Base-by-base conservation (phyloP, 2,797 vertebrate species). In the Molossus molossus region DNA sequence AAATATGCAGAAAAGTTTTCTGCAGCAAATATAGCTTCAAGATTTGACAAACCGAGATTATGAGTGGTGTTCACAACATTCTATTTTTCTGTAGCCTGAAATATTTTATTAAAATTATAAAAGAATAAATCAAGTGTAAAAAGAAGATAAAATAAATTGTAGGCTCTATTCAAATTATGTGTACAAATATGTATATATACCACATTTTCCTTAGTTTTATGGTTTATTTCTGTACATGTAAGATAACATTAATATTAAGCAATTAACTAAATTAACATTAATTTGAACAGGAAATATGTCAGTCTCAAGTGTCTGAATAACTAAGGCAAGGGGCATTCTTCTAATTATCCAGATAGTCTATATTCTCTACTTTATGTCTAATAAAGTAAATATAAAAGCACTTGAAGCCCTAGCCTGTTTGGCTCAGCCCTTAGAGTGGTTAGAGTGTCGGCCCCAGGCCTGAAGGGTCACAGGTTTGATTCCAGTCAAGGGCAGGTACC, bases 191-290 rank as follows among this genome's bases (percentile, higher is more conserved):
- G 12, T 64, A 29, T 55, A 55, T 85, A 18, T 65, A n/a, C 17
- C 64, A 87, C 55, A 50, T 73, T 80, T 94, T 58, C 21, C 48
- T 90, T 86, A 72, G 79, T 73, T 85, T 85, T 90, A 80, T 50
- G 17, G 29, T 81, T 81, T n/a, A 75, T 91, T 91, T 69, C 25
- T 91, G 27, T 58, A 81, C 11, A 29, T 70, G 21, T 29, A 77
- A 83, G 27, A 72, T 60, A 70, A 85, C 18, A 65, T 58, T 62
- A 85, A 58, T 75, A 50, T 81, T 79, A 67, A 81, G 6, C 69
- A 57, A 81, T 69, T 65, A 50, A 69, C n/a, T 79, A 70, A 81
- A 53, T 82, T 50, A 60, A 82, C 73, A 86, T 73, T 73, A 77
- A 83, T 48, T 84, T 48, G 37, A 88, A 82, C 1, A 5, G 25